phyloP scores from a whole-genome alignment of 2,888 invertebrate genomes.

The Acronicta psi region DNA sequence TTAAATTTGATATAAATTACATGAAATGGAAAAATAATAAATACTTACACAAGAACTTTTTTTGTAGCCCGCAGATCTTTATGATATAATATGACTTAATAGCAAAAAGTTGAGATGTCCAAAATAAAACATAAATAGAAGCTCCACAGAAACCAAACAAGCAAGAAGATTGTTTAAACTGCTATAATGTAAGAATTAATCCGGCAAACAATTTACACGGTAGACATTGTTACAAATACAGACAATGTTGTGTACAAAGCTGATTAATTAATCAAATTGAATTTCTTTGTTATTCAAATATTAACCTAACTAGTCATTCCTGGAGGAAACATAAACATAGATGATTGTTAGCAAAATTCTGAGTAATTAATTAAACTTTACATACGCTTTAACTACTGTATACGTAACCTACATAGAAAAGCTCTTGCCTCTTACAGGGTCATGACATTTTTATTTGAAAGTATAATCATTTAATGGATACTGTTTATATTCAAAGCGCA shows the following conservation, averaged over 20 bases:
- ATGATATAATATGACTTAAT: too few species aligned
- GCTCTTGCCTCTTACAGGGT: neutral
- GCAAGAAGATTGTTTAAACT: conserved; percentile 13
- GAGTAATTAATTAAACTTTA: conserved; percentile 44
- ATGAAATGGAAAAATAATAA: too few species aligned
- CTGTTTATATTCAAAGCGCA: too few species aligned
- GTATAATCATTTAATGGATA: too few species aligned
- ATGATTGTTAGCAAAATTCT: conserved; percentile 42
- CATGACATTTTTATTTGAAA: neutral
- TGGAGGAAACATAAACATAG: conserved; percentile 48
- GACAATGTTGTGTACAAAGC: conserved; percentile 19
- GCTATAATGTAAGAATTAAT: conserved; percentile 13
- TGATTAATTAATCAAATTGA: conserved; percentile 54
- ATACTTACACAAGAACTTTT: too few species aligned
- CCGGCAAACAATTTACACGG: conserved; percentile 32
- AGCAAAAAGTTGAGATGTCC: too few species aligned
- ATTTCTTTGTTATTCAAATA: conserved; percentile 52
- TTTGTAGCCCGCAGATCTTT: too few species aligned
- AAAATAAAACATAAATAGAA: neutral
- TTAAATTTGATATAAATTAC: too few species aligned
- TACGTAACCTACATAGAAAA: conserved; percentile 12
- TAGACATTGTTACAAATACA: conserved; percentile 23
- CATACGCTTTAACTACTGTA: conserved; percentile 13
- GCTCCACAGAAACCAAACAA: neutral
- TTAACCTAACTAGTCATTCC: conserved; percentile 47